Evolutionary conservation across 2,888 invertebrate species (phyloP), one percentile per base, ranked within the genome.

Genomic region (Ophion ellenae): DNA sequence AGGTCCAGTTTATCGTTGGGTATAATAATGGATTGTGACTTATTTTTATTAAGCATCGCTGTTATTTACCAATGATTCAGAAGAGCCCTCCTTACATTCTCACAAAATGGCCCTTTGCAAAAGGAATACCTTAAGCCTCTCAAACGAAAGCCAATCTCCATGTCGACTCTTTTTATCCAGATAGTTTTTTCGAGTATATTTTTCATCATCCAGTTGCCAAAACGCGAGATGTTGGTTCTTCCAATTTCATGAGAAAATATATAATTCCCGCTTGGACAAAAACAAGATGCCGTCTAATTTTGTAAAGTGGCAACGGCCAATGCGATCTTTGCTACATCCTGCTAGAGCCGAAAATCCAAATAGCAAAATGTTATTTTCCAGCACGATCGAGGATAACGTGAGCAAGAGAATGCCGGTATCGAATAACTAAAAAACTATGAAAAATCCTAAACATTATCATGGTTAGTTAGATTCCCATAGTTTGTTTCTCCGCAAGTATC

Each of bases 401-500:
- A 57, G 11, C 45, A 45, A 64, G 36, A 61, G 20, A 32, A 2
- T 40, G 17, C 69, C 59, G n/a, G 10, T 20, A 78, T 32, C 17
- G 66, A 82, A 75, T 61, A 32, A 20, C 57, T 61, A 73, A 28
- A 61, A 85, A 81, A 75, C 53, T 77, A 80, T 85, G 83, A 85
- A 61, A 85, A 85, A 76, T 47, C 11, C 67, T 73, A 78, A 71
- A 53, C 47, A 64, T 53, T 20, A 66, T 61, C 77, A 86, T 86
- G 81, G 81, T 86, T 79, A 86, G 84, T 82, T 71, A 78, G 76
- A 74, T 66, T 69, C 11, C 59, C 28, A 36, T 75, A 32, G 28
- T 36, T 66, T 5, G 11, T 17, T 0, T 36, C 28, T 17, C 53
- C 53, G 4, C 17, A 45, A 80, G 47, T 61, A 40, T 40, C 57